Evolutionary conservation across 2,888 invertebrate species (phyloP).

Genomic region (Caenorhabditis sp.): DNA sequence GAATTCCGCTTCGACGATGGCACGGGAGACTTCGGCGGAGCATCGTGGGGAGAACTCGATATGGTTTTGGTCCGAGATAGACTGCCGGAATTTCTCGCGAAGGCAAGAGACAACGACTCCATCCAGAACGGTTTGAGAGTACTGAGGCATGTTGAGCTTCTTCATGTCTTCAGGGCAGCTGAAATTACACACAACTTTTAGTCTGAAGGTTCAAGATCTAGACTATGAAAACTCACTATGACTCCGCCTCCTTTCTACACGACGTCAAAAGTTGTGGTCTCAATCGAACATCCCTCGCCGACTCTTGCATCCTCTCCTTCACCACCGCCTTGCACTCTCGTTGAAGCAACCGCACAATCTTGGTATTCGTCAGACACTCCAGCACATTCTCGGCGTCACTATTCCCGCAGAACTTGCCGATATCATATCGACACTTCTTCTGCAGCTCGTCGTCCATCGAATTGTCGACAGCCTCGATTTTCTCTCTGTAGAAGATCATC

Average conservation of each 20-base stretch:
- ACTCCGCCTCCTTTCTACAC: constrained; percentile 87
- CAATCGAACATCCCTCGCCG: constrained; percentile 89
- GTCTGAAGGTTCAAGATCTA: background rate
- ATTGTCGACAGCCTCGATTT: constrained; percentile 84
- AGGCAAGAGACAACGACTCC: constrained; percentile 79
- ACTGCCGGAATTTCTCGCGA: constrained; percentile 78
- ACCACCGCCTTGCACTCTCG: constrained; percentile 75
- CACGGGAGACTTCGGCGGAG: constrained; percentile 67
- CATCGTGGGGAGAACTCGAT: constrained; percentile 67
- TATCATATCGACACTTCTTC: constrained; percentile 88
- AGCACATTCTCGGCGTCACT: constrained; percentile 77
- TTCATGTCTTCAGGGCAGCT: constrained; percentile 80
- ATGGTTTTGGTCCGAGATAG: constrained; percentile 65
- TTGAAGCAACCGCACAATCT: constrained; percentile 80
- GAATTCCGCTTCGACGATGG: constrained; percentile 86
- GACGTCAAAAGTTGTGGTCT: constrained; percentile 92
- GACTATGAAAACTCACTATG: constrained; percentile 82
- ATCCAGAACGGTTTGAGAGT: constrained; percentile 76
- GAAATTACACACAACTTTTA: constrained; percentile 33
- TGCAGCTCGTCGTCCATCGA: constrained; percentile 82
- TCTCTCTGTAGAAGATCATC: constrained; percentile 84
- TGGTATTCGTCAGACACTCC: constrained; percentile 81
- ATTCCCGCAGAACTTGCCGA: constrained; percentile 78
- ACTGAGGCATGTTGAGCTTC: constrained; percentile 77
- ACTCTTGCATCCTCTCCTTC: constrained; percentile 79